Conservation (phyloP, 2,888 invertebrate species). For the Neoscelio sp. region DNA sequence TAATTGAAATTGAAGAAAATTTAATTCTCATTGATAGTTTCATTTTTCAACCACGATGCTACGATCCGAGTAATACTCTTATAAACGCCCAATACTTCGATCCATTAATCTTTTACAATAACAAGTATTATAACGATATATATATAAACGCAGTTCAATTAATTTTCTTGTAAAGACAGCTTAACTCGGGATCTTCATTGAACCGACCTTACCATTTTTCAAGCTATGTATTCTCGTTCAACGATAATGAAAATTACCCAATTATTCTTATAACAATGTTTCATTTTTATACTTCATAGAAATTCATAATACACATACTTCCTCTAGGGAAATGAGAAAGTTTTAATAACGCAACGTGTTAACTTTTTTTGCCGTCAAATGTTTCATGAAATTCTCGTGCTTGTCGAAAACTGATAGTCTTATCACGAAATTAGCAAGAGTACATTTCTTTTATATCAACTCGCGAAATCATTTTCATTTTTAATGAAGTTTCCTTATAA, state of each 20-base stretch:
- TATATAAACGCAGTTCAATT: neutral
- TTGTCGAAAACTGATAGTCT: constrained; percentile 7
- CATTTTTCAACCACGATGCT: no score
- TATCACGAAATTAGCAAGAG: constrained; percentile 9
- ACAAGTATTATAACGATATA: constrained; percentile 3
- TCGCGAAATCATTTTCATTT: constrained; percentile 19
- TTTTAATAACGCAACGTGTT: constrained; percentile 16
- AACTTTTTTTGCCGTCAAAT: neutral
- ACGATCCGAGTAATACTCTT: no score
- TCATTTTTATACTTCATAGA: no score
- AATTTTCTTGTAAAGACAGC: constrained; percentile 25
- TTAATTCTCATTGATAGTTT: neutral
- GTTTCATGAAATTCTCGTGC: constrained; percentile 29
- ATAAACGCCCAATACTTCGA: neutral
- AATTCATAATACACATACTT: no score
- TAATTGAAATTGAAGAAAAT: neutral
- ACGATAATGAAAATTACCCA: no score
- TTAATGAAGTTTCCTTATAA: constrained; percentile 4
- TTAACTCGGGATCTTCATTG: neutral
- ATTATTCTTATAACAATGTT: no score
- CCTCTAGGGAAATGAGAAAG: no score
- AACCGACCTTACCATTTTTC: constrained; percentile 28
- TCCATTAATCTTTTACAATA: constrained; percentile 19
- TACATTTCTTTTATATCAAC: constrained; percentile 16
- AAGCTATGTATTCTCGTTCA: neutral